These are phyloP conservation scores for Caprella mutica DNA, from an alignment of 2,888 invertebrate species.

Conservation along the genomic window DNA sequence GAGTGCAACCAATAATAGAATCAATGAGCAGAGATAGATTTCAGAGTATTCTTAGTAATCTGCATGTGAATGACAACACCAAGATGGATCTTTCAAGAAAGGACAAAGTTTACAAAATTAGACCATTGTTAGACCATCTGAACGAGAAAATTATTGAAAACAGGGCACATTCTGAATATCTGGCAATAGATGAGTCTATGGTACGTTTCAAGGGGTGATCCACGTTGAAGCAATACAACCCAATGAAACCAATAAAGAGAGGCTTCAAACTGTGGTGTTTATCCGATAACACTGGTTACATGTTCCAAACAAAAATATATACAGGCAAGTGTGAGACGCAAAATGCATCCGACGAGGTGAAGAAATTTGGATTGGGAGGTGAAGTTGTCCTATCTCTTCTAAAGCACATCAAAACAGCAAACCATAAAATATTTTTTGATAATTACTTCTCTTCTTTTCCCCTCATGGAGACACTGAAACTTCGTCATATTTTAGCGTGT, in stretches of 20 bases:
- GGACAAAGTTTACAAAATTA: not conserved
- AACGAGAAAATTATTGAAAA: not conserved
- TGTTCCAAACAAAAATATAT: conserved; percentile 37
- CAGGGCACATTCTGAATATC: not conserved
- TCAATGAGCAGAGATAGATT: not conserved
- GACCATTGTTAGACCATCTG: not conserved
- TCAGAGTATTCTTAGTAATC: not conserved
- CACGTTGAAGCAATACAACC: conserved; percentile 31
- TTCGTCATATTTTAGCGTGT: conserved; percentile 31
- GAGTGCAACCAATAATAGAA: not conserved
- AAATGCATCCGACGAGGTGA: too few relatives aligned
- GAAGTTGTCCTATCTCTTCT: conserved; percentile 29
- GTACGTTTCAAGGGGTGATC: not conserved
- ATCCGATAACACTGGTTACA: not conserved
- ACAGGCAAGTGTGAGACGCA: conserved; percentile 38
- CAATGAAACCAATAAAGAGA: conserved; percentile 31
- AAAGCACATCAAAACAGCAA: conserved; percentile 26
- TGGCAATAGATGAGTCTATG: not conserved
- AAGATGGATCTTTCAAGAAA: not conserved
- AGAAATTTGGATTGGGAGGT: conserved; percentile 34
- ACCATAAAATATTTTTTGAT: conserved; percentile 36
- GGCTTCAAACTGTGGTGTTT: conserved; percentile 4
- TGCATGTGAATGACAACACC: not conserved
- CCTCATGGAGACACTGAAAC: conserved; percentile 34
- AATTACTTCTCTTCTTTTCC: conserved; percentile 36